Evolutionary conservation across 1,140 invertebrate species (phyloP).

Genomic region (Tenebrio molitor): DNA sequence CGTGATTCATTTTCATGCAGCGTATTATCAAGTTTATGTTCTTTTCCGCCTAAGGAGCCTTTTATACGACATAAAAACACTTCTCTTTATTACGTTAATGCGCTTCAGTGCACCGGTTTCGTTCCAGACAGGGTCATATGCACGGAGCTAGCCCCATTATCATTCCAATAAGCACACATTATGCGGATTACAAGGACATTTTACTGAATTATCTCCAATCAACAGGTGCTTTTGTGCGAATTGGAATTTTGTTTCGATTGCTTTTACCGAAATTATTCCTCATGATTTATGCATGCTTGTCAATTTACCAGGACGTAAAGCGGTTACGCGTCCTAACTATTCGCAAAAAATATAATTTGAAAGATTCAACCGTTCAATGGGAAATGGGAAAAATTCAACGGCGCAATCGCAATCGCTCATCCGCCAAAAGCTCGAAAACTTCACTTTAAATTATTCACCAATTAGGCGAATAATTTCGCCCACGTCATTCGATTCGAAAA

Average conservation of each 20-base stretch:
- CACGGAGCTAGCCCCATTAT: neutral
- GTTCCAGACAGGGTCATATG: neutral
- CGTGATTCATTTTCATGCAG: conserved; percentile 36
- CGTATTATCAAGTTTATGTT: conserved; percentile 5
- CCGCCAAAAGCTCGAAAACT: neutral
- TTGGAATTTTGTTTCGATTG: conserved; percentile 36
- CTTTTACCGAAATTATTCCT: conserved; percentile 14
- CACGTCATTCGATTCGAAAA: too few species aligned
- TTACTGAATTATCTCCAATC: conserved; percentile 11
- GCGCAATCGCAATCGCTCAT: neutral
- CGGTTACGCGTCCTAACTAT: conserved; percentile 19
- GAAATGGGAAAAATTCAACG: neutral
- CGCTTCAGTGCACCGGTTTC: neutral
- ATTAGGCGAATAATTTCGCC: neutral
- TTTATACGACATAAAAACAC: neutral
- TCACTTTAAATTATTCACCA: neutral
- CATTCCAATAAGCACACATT: neutral
- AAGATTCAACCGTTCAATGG: neutral
- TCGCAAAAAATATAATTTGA: conserved; percentile 1
- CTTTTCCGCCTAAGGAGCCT: neutral
- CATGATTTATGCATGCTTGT: conserved; percentile 19
- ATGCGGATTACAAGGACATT: conserved; percentile 14
- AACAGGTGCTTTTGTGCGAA: conserved; percentile 34
- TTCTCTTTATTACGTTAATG: conserved; percentile 12
- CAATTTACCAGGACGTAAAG: conserved; percentile 6